A percentile compares a stretch with the other conserved stretches of the same genome.
Conservation (phyloP, 2,113 vertebrate species). For the Hylia prasina region DNA sequence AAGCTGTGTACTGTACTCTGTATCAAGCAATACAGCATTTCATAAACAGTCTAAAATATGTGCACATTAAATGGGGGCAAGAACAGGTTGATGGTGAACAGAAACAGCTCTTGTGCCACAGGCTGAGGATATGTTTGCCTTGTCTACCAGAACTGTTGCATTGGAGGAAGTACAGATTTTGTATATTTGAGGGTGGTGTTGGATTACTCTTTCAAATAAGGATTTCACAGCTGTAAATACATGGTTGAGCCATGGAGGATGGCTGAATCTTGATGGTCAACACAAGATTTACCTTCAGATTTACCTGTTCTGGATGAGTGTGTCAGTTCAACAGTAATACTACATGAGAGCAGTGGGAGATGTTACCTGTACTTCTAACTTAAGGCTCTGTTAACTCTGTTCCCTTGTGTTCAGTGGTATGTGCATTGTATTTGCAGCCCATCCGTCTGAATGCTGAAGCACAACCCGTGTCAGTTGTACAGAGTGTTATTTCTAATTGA, state of each 20-base stretch:
- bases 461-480: background rate
- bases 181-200: background rate
- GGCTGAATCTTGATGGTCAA: background rate
- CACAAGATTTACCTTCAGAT: background rate
- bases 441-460: background rate
- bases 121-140: fast-evolving
- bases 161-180: background rate
- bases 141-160: background rate
- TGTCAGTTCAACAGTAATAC: background rate
- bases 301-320: background rate
- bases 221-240: background rate
- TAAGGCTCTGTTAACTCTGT: background rate
- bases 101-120: background rate
- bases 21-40: background rate
- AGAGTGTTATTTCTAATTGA: background rate
- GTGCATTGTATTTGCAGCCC: background rate
- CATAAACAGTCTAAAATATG: background rate
- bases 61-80: background rate
- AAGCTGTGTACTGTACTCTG: background rate
- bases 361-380: background rate
- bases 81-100: background rate
- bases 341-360: background rate
- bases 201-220: background rate
- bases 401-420: background rate
- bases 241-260: background rate